Base-by-base conservation (phyloP, 2,888 invertebrate genomes). In the Acronicta alni region DNA sequence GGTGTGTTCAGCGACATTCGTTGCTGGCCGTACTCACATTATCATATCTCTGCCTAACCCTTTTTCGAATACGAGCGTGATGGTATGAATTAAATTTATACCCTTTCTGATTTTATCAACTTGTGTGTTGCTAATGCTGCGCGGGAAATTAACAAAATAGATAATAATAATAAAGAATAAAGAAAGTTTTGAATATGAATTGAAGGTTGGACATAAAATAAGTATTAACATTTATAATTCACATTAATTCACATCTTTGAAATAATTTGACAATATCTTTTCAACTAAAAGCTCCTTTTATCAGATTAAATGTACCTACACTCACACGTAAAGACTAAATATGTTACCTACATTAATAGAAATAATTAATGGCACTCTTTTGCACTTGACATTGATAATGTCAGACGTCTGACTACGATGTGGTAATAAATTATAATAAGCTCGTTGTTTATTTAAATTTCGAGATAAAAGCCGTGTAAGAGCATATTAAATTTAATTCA, bases 371-470 rank as follows among this genome's bases (percentile, higher is more conserved):
- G 49, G 9, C 12, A 38, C 39, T 55, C 35, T 57, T 57, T 48
- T 30, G 47, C 23, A 42, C 20, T 46, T 69, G 61, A 67, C 67
- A 57, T 66, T 65, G 58, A 58, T 48, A 72, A 62, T 57, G 55
- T 66, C 62, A 74, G 57, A 39, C 63, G 51, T 62, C 51, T 67
- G 67, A 57, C 53, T 55, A 41, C 55, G 59, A 54, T 38, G 56
- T 61, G 58, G 46, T 44, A 54, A 67, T 69, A 48, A 65, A 65
- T 78, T 57, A 45, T 65, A 66, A 66, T 72, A 59, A 51, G 38
- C 9, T 41, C 3, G 9, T 44, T 55, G 15, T 44, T 51, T 42
- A 45, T 69, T 54, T 38, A 16, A 51, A 47, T 66, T 45, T 8
- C 15, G 35, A 46, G 35, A 52, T 52, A 57, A 46, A 52, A 57